Evolutionary conservation across 2,888 invertebrate species (phyloP).

Genomic region (Furcula furcula): DNA sequence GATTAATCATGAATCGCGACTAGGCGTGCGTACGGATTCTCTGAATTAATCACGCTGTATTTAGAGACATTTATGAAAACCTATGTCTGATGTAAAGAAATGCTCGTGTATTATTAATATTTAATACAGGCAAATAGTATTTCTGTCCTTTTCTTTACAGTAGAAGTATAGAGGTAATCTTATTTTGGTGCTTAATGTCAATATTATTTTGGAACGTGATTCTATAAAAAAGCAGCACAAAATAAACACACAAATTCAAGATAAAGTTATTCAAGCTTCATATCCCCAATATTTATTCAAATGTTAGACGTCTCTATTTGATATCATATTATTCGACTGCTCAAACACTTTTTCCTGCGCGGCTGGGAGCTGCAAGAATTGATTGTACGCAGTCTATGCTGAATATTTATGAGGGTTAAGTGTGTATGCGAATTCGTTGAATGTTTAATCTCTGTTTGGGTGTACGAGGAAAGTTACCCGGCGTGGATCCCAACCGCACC

Average conservation of each 20-base stretch:
- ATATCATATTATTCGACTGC: conserved; percentile 67
- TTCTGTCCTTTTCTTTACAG: no score
- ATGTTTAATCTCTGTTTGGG: conserved; percentile 77
- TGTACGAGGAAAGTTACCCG: conserved; percentile 38
- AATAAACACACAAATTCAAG: conserved; percentile 25
- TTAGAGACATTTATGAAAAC: no score
- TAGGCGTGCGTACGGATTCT: no score
- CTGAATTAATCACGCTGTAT: no score
- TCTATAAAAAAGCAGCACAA: conserved; percentile 5
- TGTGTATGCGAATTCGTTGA: conserved; percentile 78
- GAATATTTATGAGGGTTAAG: conserved; percentile 81
- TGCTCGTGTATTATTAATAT: no score
- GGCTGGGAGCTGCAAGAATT: conserved; percentile 65
- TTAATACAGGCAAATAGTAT: no score
- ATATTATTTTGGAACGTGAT: no score
- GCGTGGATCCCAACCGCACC: conserved; percentile 30
- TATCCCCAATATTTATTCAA: conserved; percentile 64
- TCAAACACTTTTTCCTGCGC: conserved; percentile 70
- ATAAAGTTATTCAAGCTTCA: conserved; percentile 41
- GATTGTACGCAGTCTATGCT: conserved; percentile 72
- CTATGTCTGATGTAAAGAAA: no score
- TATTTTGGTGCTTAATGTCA: no score
- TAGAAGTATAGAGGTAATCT: no score
- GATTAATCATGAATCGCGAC: no score
- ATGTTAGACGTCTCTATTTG: conserved; percentile 57